phyloP scores from a whole-genome alignment of 2,888 invertebrate species.

The Lasius fuliginosus region DNA sequence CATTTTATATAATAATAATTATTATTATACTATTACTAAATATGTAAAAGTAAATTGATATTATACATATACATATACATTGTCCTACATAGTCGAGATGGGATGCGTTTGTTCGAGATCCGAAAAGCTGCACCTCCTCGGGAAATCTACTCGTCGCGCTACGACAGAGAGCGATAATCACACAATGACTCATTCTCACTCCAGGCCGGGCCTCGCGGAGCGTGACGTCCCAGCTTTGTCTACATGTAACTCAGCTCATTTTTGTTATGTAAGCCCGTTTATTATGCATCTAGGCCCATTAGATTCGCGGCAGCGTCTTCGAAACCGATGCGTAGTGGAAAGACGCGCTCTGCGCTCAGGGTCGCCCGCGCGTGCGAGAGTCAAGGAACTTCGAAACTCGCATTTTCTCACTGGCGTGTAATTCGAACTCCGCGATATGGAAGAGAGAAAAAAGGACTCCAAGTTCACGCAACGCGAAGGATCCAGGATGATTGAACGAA shows the following conservation, averaged over 20 bases:
- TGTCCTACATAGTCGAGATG: background rate
- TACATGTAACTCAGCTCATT: conserved; percentile 78
- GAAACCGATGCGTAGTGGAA: conserved; percentile 42
- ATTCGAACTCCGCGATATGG: background rate
- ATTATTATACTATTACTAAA: background rate
- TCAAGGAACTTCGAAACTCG: conserved; percentile 59
- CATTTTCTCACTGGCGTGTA: conserved; percentile 3
- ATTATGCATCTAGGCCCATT: conserved; percentile 73
- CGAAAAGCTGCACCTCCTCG: conserved; percentile 47
- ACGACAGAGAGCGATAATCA: conserved; percentile 71
- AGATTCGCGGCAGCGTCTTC: conserved; percentile 51
- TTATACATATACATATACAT: background rate
- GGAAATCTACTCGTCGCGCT: conserved; percentile 52
- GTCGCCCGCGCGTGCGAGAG: conserved; percentile 55
- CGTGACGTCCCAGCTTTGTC: conserved; percentile 82
- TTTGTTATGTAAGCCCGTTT: conserved; percentile 79
- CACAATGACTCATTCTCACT: conserved; percentile 79
- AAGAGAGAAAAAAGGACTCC: background rate
- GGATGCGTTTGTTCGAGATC: conserved; percentile 12
- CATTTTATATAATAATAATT: background rate
- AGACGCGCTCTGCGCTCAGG: conserved; percentile 53
- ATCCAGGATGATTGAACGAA: background rate
- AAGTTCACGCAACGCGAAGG: background rate
- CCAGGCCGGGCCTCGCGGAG: conserved; percentile 74
- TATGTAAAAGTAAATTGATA: background rate